Conservation (phyloP, 2,888 invertebrate genomes). For the Bombylius discolor region DNA sequence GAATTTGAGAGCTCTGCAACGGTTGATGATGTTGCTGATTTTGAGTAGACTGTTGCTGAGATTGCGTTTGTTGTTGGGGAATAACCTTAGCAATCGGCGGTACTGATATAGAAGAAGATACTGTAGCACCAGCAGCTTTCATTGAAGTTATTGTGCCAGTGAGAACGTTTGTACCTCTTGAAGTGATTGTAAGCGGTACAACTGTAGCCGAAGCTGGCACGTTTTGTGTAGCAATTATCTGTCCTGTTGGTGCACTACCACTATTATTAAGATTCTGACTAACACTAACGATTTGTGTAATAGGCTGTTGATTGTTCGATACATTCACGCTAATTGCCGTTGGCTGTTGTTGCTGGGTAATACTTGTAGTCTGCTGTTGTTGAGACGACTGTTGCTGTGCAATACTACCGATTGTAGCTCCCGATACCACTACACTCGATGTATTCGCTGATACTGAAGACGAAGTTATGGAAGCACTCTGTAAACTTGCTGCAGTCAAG, state of each 20-base stretch:
- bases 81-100: conserved; percentile 34
- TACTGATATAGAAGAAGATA: conserved; percentile 15
- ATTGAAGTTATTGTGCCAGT: conserved; percentile 33
- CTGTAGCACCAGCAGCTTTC: conserved; percentile 20
- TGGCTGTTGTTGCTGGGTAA: conserved; percentile 6
- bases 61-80: conserved; percentile 12
- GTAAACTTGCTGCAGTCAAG: conserved; percentile 8
- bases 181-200: conserved; percentile 29
- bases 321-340: conserved; percentile 14
- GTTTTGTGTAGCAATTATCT: conserved; percentile 19
- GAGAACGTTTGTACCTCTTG: conserved; percentile 27
- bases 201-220: conserved; percentile 28
- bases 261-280: conserved; percentile 19
- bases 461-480: conserved; percentile 13
- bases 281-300: conserved; percentile 25
- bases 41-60: conserved; percentile 7
- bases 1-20: conserved; percentile 3
- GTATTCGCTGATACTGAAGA: neutral
- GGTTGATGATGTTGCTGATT: conserved; percentile 4
- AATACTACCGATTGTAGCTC: conserved; percentile 3
- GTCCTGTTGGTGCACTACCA: conserved; percentile 14
- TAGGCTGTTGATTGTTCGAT: conserved; percentile 11
- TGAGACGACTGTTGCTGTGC: conserved; percentile 11
- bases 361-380: conserved; percentile 4
- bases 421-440: conserved; percentile 3